Evolutionary conservation across 1,140 invertebrate species (phyloP), one percentile per base, ranked within the genome.

Genomic region (Nylanderia fulva): DNA sequence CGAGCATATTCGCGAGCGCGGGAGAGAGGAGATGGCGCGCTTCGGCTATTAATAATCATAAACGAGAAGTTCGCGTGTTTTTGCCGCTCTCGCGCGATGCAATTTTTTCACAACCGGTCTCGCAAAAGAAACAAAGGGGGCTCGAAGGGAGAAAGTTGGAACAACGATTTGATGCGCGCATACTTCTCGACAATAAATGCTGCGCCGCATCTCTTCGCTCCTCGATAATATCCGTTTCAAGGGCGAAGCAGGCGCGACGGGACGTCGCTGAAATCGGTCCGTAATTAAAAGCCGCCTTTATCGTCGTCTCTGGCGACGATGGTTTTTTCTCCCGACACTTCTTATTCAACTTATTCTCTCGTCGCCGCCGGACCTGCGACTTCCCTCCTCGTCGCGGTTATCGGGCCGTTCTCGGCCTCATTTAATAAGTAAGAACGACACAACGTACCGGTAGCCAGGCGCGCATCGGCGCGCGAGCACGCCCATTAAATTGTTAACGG

Each of bases 401-500:
- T 75, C 60, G 61, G 66, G n/a, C 52, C 66, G 85, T 72, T 85
- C 45, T 48, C 60, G 42, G 56, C 48, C 56, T 87, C 72, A 84
- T 79, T 88, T 79, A 87, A 85, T 84, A 76, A 56, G 79, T 45
- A 64, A 69, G 68, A 87, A 72, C 80, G 80, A 76, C 80, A 64
- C 80, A n/a, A n/a, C n/a, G n/a, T n/a, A 52, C 45, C 80, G 72
- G 85, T 86, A 80, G 86, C 77, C 29, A 33, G 29, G 42, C 72
- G 60, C 52, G 60, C 66, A 60, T 63, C 58, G 74, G 29, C 36
- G 63, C 36, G 63, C 61, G 83, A 86, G 86, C 83, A 88, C 87
- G 85, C 87, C 85, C 85, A 89, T 71, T 77, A 72, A 85, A 89
- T 89, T 87, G 87, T 86, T 86, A 84, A 80, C 75, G 58, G 61